Evolutionary conservation across 2,113 vertebrate genomes (phyloP).

Genomic region (Burhinus bistriatus): DNA sequence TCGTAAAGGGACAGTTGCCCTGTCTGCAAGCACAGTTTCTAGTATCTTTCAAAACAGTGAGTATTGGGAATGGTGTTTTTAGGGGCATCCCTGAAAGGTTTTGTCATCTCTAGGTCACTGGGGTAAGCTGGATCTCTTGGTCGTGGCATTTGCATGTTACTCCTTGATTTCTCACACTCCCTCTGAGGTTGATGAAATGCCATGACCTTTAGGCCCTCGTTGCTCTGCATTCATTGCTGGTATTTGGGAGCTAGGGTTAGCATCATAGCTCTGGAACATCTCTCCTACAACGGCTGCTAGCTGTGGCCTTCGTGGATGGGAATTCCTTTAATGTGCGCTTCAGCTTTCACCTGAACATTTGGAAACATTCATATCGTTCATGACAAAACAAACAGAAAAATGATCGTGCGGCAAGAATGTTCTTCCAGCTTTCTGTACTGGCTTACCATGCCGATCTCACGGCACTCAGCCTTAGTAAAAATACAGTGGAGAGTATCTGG

Average conservation of each 20-base stretch:
- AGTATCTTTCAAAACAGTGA: not conserved
- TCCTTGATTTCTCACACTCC: not conserved
- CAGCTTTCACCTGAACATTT: not conserved
- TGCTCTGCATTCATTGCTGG: not conserved
- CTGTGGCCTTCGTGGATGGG: no score
- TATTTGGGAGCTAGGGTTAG: not conserved
- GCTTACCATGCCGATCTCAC: not conserved
- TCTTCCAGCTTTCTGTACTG: not conserved
- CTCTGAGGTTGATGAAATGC: no score
- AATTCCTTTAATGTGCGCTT: not conserved
- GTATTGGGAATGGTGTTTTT: not conserved
- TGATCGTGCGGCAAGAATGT: fast-evolving
- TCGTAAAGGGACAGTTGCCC: not conserved
- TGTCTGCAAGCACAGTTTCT: not conserved
- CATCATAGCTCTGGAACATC: no score
- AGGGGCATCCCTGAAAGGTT: not conserved
- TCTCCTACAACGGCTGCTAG: not conserved
- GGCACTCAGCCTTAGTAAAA: not conserved
- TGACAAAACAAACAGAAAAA: not conserved
- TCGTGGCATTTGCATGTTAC: not conserved
- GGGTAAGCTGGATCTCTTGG: not conserved
- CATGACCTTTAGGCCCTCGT: no score
- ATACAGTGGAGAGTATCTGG: not conserved
- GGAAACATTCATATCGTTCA: no score
- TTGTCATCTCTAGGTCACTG: not conserved